Evolutionary conservation across 1,140 invertebrate species (phyloP).

Genomic region (Condylostylus longicornis): DNA sequence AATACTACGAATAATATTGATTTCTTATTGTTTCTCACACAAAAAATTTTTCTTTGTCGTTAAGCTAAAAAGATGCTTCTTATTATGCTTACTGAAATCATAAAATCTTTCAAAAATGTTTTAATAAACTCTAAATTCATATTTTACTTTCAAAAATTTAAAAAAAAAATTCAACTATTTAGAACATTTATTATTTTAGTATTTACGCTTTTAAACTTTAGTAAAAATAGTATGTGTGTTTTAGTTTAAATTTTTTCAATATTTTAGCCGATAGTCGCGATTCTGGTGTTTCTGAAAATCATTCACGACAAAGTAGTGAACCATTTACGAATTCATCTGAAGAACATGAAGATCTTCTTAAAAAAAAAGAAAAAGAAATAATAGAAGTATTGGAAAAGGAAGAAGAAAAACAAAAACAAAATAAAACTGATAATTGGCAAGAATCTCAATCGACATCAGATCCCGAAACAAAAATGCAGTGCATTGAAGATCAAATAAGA

Average conservation of each 20-base stretch:
- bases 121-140: no score
- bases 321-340: slow-evolving; percentile 27
- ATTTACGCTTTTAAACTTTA: no score
- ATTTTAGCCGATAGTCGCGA: slow-evolving; percentile 46
- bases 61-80: no score
- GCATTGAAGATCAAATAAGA: slow-evolving; percentile 40
- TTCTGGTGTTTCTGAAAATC: slow-evolving; percentile 57
- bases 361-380: slow-evolving; percentile 36
- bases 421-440: no score
- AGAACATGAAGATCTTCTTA: slow-evolving; percentile 24
- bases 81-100: no score
- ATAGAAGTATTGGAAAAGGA: slow-evolving; percentile 49
- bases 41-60: no score
- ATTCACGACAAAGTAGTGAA: slow-evolving; percentile 63
- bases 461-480: slow-evolving; percentile 33
- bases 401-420: slow-evolving; percentile 40
- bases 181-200: no score
- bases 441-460: slow-evolving; percentile 36
- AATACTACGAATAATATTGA: no score
- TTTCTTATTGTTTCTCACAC: no score
- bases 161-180: no score
- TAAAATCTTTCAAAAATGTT: no score
- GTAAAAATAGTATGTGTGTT: neutral
- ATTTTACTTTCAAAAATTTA: no score
- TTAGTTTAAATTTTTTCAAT: neutral